These are phyloP conservation scores for Centropristis striata DNA, from an alignment of 2,113 vertebrate genomes.

Conservation along the genomic window DNA sequence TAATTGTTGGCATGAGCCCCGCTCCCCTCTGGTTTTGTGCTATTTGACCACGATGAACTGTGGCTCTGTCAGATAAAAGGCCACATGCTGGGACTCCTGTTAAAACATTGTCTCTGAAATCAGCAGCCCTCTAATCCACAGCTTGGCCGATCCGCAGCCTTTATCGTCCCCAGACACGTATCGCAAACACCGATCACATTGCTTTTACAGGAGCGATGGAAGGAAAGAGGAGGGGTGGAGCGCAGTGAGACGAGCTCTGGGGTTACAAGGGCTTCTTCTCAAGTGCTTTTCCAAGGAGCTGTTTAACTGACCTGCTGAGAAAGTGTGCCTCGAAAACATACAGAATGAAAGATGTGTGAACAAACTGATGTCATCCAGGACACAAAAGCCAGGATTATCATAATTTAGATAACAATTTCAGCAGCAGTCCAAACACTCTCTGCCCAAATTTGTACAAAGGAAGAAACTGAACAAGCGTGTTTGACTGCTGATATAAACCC, in stretches of 20 bases:
- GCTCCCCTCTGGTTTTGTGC: constrained; percentile 81
- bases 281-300: constrained; percentile 16
- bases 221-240: constrained; percentile 15
- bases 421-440: background rate
- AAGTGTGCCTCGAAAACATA: background rate
- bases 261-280: constrained; percentile 53
- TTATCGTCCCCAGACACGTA: constrained; percentile 77
- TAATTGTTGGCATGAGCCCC: constrained; percentile 82
- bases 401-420: constrained; percentile 43
- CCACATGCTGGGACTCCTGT: constrained; percentile 81
- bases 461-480: background rate
- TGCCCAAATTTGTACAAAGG: background rate
- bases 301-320: constrained; percentile 14
- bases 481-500: background rate
- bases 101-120: constrained; percentile 76
- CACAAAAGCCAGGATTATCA: constrained; percentile 44
- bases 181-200: constrained; percentile 55
- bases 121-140: constrained; percentile 76
- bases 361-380: background rate
- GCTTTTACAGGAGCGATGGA: constrained; percentile 45
- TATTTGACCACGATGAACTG: constrained; percentile 85
- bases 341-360: background rate
- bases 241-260: constrained; percentile 19
- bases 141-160: constrained; percentile 57
- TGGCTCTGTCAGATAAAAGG: constrained; percentile 81